Evolutionary conservation across 1,140 invertebrate genomes (phyloP).

Genomic region (Drosophila nigrodunni): DNA sequence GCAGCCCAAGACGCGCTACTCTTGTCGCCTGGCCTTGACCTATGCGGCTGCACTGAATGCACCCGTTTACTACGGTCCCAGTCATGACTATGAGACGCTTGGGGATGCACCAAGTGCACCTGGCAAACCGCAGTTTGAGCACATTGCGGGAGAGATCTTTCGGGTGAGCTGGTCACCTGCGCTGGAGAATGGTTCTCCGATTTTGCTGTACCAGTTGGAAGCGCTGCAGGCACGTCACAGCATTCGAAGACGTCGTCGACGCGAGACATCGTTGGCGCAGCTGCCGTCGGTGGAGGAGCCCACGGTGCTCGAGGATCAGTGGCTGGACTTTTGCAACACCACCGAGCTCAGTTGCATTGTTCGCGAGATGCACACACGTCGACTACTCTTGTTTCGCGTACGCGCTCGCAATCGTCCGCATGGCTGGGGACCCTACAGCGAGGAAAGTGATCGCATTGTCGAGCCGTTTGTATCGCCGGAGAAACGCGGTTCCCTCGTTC

Average conservation of each 20-base stretch:
- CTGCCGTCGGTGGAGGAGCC: slow-evolving; percentile 74
- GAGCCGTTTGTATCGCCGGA: slow-evolving; percentile 79
- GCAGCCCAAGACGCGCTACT: slow-evolving; percentile 90
- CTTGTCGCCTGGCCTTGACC: slow-evolving; percentile 89
- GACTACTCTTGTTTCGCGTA: slow-evolving; percentile 90
- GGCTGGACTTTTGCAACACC: slow-evolving; percentile 92
- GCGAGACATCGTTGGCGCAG: slow-evolving; percentile 32
- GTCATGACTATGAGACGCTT: slow-evolving; percentile 91
- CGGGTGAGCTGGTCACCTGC: slow-evolving; percentile 90
- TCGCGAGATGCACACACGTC: slow-evolving; percentile 88
- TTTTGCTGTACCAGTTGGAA: slow-evolving; percentile 88
- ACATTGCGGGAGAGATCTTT: slow-evolving; percentile 88
- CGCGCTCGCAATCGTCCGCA: slow-evolving; percentile 90
- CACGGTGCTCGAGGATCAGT: slow-evolving; percentile 86
- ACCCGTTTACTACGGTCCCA: slow-evolving; percentile 86
- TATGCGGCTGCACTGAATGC: slow-evolving; percentile 87
- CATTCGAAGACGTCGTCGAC: slow-evolving; percentile 24
- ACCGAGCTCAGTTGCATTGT: slow-evolving; percentile 92
- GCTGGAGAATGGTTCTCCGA: slow-evolving; percentile 88
- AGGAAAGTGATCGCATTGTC: slow-evolving; percentile 86
- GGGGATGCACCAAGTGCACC: slow-evolving; percentile 89
- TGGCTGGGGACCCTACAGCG: slow-evolving; percentile 91
- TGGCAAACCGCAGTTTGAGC: slow-evolving; percentile 88
- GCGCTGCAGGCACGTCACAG: slow-evolving; percentile 74
- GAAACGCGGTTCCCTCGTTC: slow-evolving; percentile 85